Evolutionary conservation across 2,888 invertebrate genomes (phyloP).

Genomic region (Neria commutata): DNA sequence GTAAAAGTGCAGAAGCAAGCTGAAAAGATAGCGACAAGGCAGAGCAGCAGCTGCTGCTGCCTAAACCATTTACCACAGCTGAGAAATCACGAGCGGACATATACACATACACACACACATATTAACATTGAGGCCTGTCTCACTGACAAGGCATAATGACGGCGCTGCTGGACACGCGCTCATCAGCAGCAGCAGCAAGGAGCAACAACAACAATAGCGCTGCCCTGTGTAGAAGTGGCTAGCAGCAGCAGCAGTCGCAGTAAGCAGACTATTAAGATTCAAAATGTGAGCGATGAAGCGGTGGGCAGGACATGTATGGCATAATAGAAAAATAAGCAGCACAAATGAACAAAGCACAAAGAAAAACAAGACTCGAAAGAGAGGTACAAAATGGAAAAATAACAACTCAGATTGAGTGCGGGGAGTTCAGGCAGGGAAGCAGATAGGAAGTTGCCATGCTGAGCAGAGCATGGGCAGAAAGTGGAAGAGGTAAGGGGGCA

Average conservation of each 20-base stretch:
- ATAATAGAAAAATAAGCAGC: too few relatives aligned
- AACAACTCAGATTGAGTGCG: too few relatives aligned
- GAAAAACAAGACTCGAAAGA: too few relatives aligned
- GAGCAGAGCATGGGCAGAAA: too few relatives aligned
- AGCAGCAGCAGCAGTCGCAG: neutral
- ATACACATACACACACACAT: neutral
- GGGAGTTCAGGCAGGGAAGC: too few relatives aligned
- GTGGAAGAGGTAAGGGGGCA: too few relatives aligned
- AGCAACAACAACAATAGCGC: neutral
- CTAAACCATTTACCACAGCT: too few relatives aligned
- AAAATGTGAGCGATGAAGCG: slow-evolving; percentile 1
- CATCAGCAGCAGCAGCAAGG: slow-evolving; percentile 7
- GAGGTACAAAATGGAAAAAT: too few relatives aligned
- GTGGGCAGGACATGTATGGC: neutral
- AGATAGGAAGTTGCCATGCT: too few relatives aligned
- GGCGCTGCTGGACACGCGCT: slow-evolving; percentile 4
- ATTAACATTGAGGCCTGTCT: neutral
- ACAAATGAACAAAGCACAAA: too few relatives aligned
- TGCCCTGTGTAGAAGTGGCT: neutral
- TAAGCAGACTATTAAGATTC: slow-evolving; percentile 4
- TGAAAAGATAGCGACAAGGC: too few relatives aligned
- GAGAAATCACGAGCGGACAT: neutral
- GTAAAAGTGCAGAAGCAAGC: slow-evolving; percentile 33
- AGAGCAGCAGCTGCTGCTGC: too few relatives aligned
- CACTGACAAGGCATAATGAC: slow-evolving; percentile 15